Conservation (phyloP, 2,797 vertebrate genomes). For the Notolepis coatsorum region DNA sequence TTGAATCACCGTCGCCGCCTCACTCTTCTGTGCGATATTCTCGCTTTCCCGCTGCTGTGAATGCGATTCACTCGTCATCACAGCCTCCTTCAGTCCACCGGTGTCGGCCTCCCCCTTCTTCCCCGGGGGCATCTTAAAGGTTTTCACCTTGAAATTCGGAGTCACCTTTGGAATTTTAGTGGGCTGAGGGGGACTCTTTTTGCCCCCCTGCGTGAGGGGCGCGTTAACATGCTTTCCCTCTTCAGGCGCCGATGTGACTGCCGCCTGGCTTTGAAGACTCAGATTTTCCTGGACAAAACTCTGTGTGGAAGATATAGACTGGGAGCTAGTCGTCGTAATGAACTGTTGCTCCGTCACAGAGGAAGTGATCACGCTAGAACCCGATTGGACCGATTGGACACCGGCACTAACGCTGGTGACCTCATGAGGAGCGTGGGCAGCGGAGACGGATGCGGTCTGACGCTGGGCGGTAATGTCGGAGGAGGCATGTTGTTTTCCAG, state of each 20-base stretch:
- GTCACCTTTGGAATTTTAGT: slow-evolving; percentile 81
- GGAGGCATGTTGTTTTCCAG: slow-evolving; percentile 42
- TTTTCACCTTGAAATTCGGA: slow-evolving; percentile 87
- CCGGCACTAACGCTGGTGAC: slow-evolving; percentile 48
- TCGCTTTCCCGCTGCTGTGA: slow-evolving; percentile 60
- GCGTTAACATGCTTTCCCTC: slow-evolving; percentile 69
- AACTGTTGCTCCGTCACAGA: slow-evolving; percentile 69
- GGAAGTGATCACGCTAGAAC: slow-evolving; percentile 47
- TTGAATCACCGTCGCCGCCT: slow-evolving; percentile 47
- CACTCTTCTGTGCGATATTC: slow-evolving; percentile 44
- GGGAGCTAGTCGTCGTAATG: slow-evolving; percentile 66
- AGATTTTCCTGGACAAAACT: slow-evolving; percentile 67
- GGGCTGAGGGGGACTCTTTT: slow-evolving; percentile 62
- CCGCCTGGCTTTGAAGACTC: slow-evolving; percentile 67
- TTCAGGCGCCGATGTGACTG: slow-evolving; percentile 67
- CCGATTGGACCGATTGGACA: slow-evolving; percentile 59
- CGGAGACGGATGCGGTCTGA: slow-evolving; percentile 30
- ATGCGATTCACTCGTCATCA: slow-evolving; percentile 58
- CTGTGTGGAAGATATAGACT: slow-evolving; percentile 61
- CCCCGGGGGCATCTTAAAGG: slow-evolving; percentile 80
- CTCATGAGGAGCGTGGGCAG: slow-evolving; percentile 36
- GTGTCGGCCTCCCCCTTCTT: slow-evolving; percentile 60
- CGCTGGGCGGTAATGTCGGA: slow-evolving; percentile 25
- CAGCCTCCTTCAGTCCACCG: slow-evolving; percentile 51
- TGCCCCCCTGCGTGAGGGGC: slow-evolving; percentile 67